phyloP scores from a whole-genome alignment of 2,113 vertebrate genomes.

The Numida meleagris region DNA sequence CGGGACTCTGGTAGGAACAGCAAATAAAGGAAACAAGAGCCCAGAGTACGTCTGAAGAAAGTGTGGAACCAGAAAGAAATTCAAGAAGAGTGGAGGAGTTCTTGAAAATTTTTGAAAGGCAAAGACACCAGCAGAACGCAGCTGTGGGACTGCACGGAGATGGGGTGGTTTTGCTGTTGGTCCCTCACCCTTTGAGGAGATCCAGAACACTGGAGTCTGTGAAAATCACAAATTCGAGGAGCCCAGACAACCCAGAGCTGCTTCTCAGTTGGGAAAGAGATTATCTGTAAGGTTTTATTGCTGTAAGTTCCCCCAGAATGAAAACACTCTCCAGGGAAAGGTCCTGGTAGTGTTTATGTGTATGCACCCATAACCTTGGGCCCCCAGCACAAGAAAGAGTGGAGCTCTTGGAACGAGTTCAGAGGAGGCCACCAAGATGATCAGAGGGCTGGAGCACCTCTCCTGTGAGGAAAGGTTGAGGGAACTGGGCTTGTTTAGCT shows the following conservation, averaged over 20 bases:
- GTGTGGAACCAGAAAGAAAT: not conserved
- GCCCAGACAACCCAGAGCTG: not conserved
- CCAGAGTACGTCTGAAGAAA: not conserved
- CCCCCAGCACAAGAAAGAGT: no score
- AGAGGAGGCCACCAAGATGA: no score
- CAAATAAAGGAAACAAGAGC: not conserved
- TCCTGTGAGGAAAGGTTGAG: no score
- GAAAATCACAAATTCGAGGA: not conserved
- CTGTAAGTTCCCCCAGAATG: not conserved
- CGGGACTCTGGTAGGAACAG: not conserved
- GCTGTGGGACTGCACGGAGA: not conserved
- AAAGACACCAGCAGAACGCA: not conserved
- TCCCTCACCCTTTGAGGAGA: not conserved
- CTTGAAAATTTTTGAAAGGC: not conserved
- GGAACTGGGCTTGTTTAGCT: no score
- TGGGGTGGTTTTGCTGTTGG: not conserved
- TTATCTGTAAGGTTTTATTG: not conserved
- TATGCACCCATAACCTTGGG: not conserved
- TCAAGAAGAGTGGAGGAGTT: not conserved
- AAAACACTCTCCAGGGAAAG: not conserved
- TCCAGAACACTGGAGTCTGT: not conserved
- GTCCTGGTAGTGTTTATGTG: rapidly evolving
- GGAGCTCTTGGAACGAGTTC: no score
- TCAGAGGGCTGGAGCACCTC: no score
- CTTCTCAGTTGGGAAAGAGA: not conserved